Conservation (phyloP, 2,113 vertebrate species). For the Oophaga pumilio region DNA sequence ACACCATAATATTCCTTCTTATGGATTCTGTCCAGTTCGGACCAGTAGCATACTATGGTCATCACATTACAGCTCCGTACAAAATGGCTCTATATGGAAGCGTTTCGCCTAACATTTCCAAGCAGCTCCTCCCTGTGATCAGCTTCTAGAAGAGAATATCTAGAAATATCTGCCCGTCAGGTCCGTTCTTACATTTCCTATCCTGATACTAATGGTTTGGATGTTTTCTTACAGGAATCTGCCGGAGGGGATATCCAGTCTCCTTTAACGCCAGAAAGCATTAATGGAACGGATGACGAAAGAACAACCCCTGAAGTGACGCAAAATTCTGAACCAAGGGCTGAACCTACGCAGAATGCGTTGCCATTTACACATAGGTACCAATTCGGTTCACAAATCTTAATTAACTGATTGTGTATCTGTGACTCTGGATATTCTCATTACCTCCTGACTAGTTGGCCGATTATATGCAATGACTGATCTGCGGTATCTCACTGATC, state of each 20-base stretch:
- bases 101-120: too few relatives aligned
- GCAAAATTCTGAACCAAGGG: constrained; percentile 81
- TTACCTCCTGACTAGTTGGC: background rate
- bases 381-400: constrained; percentile 74
- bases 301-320: constrained; percentile 76
- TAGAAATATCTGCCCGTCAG: background rate
- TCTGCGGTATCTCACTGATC: background rate
- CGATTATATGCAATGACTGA: constrained; percentile 6
- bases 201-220: background rate
- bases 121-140: background rate
- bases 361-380: constrained; percentile 93
- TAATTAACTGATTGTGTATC: constrained; percentile 71
- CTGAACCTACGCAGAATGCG: constrained; percentile 88
- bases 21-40: too few relatives aligned
- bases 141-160: background rate
- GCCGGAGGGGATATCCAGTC: constrained; percentile 88
- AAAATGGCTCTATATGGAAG: too few relatives aligned
- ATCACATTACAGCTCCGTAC: too few relatives aligned
- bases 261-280: constrained; percentile 87
- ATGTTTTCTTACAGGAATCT: constrained; percentile 79
- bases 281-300: constrained; percentile 94
- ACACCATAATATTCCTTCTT: too few relatives aligned
- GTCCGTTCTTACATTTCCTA: background rate
- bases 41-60: too few relatives aligned
- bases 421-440: constrained; percentile 38